Evolutionary conservation across 2,797 vertebrate genomes (phyloP).

Genomic region (Gallirallus australis): DNA sequence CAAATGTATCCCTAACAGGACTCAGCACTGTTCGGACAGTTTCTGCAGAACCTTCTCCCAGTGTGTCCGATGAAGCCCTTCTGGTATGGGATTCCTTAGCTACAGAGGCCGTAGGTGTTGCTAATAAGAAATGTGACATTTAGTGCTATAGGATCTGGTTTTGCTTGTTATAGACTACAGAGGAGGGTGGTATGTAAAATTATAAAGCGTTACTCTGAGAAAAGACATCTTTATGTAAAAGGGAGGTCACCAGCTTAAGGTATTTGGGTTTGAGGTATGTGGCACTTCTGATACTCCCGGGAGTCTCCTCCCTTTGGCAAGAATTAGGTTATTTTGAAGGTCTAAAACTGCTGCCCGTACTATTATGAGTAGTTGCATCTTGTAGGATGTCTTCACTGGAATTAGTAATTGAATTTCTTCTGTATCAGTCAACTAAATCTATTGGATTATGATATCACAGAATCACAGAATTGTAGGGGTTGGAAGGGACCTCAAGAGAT

Average conservation of each 20-base stretch:
- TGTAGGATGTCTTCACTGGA: neutral
- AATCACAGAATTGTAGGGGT: no score
- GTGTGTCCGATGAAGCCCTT: conserved; percentile 84
- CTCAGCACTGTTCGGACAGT: conserved; percentile 82
- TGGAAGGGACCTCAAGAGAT: no score
- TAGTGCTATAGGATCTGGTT: neutral
- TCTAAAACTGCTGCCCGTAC: neutral
- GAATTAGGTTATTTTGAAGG: neutral
- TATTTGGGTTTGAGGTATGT: conserved; percentile 8
- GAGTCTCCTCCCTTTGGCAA: neutral
- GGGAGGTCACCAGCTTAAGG: neutral
- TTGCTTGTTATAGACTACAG: neutral
- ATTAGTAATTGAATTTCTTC: neutral
- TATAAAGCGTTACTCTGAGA: neutral
- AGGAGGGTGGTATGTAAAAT: neutral
- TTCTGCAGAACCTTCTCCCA: conserved; percentile 87
- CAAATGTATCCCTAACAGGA: conserved; percentile 92
- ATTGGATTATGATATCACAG: neutral
- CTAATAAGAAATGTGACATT: neutral
- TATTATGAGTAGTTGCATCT: neutral
- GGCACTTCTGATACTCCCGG: neutral
- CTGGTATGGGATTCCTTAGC: conserved; percentile 83
- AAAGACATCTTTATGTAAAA: neutral
- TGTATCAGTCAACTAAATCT: neutral
- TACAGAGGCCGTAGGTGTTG: neutral